A percentile compares a stretch with the other conserved stretches of the same genome.
Conservation (phyloP, 2,888 invertebrate species). For the Peribatodes rhomboidaria region DNA sequence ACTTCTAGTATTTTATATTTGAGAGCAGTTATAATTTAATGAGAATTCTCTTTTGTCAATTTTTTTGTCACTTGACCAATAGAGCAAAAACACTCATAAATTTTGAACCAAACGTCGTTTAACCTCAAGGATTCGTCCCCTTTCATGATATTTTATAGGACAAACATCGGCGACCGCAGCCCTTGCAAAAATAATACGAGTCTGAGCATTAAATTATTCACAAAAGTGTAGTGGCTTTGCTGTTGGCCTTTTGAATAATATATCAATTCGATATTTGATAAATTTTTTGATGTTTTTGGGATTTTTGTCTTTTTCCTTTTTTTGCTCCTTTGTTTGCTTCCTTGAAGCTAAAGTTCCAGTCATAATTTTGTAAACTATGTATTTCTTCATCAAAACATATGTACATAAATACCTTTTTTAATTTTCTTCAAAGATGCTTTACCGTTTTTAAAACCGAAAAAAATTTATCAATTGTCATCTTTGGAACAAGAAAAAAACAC, state of each 20-base stretch:
- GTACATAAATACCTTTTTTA: too few species aligned
- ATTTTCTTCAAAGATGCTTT: too few species aligned
- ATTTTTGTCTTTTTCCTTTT: background rate
- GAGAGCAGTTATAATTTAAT: too few species aligned
- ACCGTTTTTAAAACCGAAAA: background rate
- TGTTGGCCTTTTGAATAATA: constrained; percentile 78
- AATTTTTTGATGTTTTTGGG: constrained; percentile 14
- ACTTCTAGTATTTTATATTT: too few species aligned
- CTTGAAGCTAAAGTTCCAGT: too few species aligned
- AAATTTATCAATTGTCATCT: background rate
- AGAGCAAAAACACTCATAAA: constrained; percentile 43
- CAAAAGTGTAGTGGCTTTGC: constrained; percentile 75
- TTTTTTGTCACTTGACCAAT: constrained; percentile 32
- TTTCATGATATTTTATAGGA: constrained; percentile 73
- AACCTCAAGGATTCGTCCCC: constrained; percentile 59
- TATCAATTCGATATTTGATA: constrained; percentile 75
- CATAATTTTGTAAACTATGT: too few species aligned
- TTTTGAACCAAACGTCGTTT: constrained; percentile 45
- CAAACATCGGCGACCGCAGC: constrained; percentile 67
- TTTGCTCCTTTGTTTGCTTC: too few species aligned
- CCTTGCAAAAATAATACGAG: constrained; percentile 81
- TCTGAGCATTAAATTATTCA: constrained; percentile 80
- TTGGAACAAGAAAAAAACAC: background rate
- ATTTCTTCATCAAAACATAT: too few species aligned
- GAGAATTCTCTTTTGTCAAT: background rate